These are phyloP conservation scores for Holothuria leucospilota DNA, from an alignment of 53 echinoderm and acorn worm genomes.

Conservation along the genomic window DNA sequence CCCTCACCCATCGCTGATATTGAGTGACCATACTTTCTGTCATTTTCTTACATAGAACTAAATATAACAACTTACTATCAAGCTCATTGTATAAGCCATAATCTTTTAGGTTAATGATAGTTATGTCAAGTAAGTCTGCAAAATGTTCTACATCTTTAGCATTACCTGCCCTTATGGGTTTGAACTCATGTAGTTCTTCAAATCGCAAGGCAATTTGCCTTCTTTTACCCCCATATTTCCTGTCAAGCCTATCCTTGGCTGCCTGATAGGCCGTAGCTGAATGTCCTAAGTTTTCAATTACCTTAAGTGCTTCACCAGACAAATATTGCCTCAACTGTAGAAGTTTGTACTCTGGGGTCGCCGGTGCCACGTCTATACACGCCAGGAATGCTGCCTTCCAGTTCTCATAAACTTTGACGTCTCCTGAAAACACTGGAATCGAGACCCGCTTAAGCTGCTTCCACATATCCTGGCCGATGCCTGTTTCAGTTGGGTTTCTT, in stretches of 20 bases:
- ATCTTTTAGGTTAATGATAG: constrained; percentile 36
- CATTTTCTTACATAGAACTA: constrained; percentile 22
- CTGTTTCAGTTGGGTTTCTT: background rate
- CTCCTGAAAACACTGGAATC: constrained; percentile 15
- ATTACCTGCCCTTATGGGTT: constrained; percentile 30
- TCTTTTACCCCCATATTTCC: no score
- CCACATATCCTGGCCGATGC: no score
- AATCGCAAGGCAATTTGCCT: constrained; percentile 12
- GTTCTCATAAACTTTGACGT: constrained; percentile 5
- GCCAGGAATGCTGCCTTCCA: constrained; percentile 16
- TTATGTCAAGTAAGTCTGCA: constrained; percentile 38
- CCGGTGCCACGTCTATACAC: background rate
- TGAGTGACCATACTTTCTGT: no score
- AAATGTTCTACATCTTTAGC: constrained; percentile 28
- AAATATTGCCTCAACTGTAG: no score
- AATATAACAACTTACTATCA: constrained; percentile 18
- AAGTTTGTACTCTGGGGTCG: no score
- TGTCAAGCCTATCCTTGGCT: constrained; percentile 37
- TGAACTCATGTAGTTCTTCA: constrained; percentile 26
- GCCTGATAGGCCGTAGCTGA: constrained; percentile 35
- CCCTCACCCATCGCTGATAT: constrained; percentile 35
- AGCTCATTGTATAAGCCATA: background rate
- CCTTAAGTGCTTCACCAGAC: constrained; percentile 16
- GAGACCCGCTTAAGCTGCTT: constrained; percentile 27
- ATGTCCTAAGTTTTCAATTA: constrained; percentile 26